phyloP scores from a whole-genome alignment of 2,797 vertebrate genomes.

The Setipinna tenuifilis region DNA sequence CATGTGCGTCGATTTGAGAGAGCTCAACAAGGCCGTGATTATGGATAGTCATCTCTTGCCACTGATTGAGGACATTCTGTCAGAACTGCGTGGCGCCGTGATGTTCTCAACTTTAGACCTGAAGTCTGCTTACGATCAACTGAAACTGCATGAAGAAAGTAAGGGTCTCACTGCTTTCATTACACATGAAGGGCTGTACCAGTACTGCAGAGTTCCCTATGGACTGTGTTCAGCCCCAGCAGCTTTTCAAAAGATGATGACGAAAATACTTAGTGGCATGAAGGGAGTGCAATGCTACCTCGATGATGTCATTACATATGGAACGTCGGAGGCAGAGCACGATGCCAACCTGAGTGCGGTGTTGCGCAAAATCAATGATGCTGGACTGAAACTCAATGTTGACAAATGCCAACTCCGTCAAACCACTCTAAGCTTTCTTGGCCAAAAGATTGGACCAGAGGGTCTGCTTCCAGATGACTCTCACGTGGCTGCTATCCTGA shows the following conservation, averaged over 20 bases:
- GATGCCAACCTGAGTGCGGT: constrained; percentile 2
- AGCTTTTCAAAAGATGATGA: background rate
- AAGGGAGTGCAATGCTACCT: too few species aligned
- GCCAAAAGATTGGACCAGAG: constrained; percentile 30
- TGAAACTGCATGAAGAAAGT: constrained; percentile 7
- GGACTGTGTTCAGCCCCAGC: background rate
- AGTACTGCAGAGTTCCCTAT: constrained; percentile 28
- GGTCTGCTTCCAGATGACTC: constrained; percentile 37
- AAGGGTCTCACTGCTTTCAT: constrained; percentile 21
- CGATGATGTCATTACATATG: too few species aligned
- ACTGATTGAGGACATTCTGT: constrained; percentile 22
- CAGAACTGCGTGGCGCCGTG: constrained; percentile 21
- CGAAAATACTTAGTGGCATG: background rate
- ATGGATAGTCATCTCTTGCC: background rate
- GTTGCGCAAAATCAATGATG: background rate
- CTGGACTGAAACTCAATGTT: constrained; percentile 2
- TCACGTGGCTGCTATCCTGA: constrained; percentile 34
- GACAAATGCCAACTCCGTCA: background rate
- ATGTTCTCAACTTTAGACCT: constrained; percentile 24
- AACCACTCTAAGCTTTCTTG: background rate
- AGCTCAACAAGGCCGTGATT: background rate
- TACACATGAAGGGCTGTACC: constrained; percentile 28
- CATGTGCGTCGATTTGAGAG: background rate
- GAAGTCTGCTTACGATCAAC: constrained; percentile 4
- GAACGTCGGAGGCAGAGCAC: background rate